Evolutionary conservation across 2,797 vertebrate species (phyloP).

Genomic region (Muscicapa comitata): DNA sequence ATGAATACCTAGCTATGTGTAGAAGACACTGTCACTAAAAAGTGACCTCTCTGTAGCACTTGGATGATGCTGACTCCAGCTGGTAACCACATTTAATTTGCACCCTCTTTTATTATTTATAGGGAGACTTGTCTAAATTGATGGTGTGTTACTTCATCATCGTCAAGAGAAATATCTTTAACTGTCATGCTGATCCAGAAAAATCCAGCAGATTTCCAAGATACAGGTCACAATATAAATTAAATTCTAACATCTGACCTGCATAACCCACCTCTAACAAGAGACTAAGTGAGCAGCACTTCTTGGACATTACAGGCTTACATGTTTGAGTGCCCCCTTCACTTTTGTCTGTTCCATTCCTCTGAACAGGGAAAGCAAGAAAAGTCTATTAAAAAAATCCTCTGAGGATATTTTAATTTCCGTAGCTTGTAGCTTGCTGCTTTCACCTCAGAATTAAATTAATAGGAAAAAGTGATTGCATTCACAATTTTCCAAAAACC

Average conservation of each 20-base stretch:
- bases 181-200: neutral
- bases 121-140: neutral
- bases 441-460: neutral
- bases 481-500: neutral
- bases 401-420: constrained; percentile 25
- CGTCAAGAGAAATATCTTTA: neutral
- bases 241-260: neutral
- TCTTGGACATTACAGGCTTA: neutral
- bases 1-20: neutral
- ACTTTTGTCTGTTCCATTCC: neutral
- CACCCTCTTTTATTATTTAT: constrained; percentile 42
- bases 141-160: neutral
- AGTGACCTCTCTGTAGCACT: neutral
- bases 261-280: neutral
- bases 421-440: constrained; percentile 2
- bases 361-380: neutral
- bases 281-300: neutral
- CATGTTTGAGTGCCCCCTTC: neutral
- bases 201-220: constrained; percentile 1
- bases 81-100: neutral
- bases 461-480: neutral
- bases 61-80: neutral
- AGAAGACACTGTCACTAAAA: neutral
- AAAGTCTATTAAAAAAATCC: neutral
- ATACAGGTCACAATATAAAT: neutral